Evolutionary conservation across 2,888 invertebrate species (phyloP).

Genomic region (Scaptomyza cyrtandrae): DNA sequence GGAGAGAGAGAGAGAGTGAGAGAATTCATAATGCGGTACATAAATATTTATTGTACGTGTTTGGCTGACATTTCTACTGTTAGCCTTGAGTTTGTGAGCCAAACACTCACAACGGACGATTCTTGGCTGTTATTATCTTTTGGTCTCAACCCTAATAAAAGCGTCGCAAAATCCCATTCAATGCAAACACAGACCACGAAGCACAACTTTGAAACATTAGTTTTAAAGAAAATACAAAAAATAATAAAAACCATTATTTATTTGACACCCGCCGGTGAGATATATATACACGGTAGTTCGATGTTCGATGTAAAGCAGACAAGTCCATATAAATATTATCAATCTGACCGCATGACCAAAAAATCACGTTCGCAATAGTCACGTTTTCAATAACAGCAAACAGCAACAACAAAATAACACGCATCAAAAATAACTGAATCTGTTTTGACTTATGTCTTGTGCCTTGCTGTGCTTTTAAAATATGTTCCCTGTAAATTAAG

Average conservation of each 20-base stretch:
- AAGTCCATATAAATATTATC: conserved; percentile 64
- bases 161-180: conserved; percentile 31
- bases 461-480: conserved; percentile 4
- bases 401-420: not conserved
- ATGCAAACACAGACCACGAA: not conserved
- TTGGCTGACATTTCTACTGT: conserved; percentile 33
- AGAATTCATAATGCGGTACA: conserved; percentile 52
- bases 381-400: conserved; percentile 49
- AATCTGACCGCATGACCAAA: conserved; percentile 44
- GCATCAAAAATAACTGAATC: conserved; percentile 37
- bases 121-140: conserved; percentile 24
- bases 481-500: conserved; percentile 16
- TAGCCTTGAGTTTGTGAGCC: conserved; percentile 42
- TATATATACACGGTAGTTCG: conserved; percentile 21
- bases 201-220: not conserved
- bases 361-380: conserved; percentile 63
- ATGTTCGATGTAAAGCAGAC: conserved; percentile 18
- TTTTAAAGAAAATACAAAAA: conserved; percentile 22
- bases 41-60: conserved; percentile 68
- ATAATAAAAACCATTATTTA: conserved; percentile 36
- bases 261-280: conserved; percentile 20
- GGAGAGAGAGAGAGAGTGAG: not conserved
- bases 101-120: conserved; percentile 12
- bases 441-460: conserved; percentile 48
- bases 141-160: conserved; percentile 46